Percentiles rank a stretch among this genome's conserved stretches.
phyloP scores from a whole-genome alignment of 2,797 vertebrate genomes.

The Pseudochromis fuscus region DNA sequence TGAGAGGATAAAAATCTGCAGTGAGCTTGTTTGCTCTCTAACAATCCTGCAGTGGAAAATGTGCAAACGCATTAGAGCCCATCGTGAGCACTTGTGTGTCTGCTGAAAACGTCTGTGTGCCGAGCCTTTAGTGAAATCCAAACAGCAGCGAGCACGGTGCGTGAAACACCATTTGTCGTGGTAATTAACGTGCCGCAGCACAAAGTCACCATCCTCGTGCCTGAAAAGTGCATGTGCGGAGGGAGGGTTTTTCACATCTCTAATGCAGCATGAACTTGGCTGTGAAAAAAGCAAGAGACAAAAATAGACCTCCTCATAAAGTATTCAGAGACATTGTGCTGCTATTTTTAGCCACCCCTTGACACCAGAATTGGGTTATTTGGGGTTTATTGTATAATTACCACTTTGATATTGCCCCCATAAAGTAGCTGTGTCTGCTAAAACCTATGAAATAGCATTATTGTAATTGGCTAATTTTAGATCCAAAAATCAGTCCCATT shows the following conservation, averaged over 20 bases:
- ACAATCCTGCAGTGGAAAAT: slow-evolving; percentile 52
- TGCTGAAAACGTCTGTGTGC: background rate
- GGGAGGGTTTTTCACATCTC: slow-evolving; percentile 56
- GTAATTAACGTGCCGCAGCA: slow-evolving; percentile 30
- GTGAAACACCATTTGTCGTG: slow-evolving; percentile 25
- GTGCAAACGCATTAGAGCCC: slow-evolving; percentile 49
- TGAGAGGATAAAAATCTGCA: slow-evolving; percentile 60
- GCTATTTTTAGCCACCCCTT: slow-evolving; percentile 68
- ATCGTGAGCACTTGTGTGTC: slow-evolving; percentile 3
- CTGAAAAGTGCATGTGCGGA: slow-evolving; percentile 32
- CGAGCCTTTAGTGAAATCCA: slow-evolving; percentile 14
- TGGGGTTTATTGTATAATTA: slow-evolving; percentile 58
- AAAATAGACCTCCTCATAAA: slow-evolving; percentile 77
- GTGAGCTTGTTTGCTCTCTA: slow-evolving; percentile 36
- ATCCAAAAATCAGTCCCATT: slow-evolving; percentile 29
- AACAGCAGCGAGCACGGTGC: background rate
- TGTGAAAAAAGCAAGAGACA: slow-evolving; percentile 46
- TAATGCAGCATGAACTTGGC: slow-evolving; percentile 55
- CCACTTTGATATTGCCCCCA: slow-evolving; percentile 32
- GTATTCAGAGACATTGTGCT: slow-evolving; percentile 72
- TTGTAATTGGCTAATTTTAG: slow-evolving; percentile 52
- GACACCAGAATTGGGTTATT: slow-evolving; percentile 68
- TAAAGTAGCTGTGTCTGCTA: slow-evolving; percentile 32
- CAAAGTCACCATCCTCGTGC: slow-evolving; percentile 17
- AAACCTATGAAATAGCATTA: slow-evolving; percentile 46